Evolutionary conservation across 1,140 invertebrate genomes (phyloP).

Genomic region (Zaprionus ornatus): DNA sequence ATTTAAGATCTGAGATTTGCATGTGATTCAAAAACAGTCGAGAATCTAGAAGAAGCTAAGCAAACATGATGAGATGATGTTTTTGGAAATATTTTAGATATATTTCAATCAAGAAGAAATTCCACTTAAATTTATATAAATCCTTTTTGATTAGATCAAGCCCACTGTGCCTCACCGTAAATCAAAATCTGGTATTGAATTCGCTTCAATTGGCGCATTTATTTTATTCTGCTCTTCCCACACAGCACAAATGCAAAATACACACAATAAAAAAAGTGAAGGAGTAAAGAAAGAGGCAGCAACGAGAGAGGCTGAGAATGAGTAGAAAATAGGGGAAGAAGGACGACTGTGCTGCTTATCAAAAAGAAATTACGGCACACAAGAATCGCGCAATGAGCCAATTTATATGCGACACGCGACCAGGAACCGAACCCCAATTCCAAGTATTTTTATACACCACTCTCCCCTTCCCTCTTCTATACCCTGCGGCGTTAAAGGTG

Average conservation of each 20-base stretch:
- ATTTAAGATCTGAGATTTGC: neutral
- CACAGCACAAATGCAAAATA: slow-evolving; percentile 18
- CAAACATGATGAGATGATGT: neutral
- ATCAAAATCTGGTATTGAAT: slow-evolving; percentile 1
- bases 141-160: neutral
- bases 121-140: neutral
- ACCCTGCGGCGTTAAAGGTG: slow-evolving; percentile 55
- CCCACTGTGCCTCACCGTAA: neutral
- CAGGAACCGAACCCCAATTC: slow-evolving; percentile 36
- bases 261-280: slow-evolving; percentile 19
- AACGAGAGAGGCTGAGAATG: too few species aligned
- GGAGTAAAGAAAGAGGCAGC: neutral
- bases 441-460: slow-evolving; percentile 22
- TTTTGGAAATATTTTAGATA: too few species aligned
- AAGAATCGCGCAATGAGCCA: slow-evolving; percentile 66
- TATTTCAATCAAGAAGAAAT: too few species aligned
- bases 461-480: too few species aligned
- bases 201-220: neutral
- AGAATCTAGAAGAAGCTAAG: neutral
- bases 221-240: slow-evolving; percentile 5
- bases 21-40: neutral
- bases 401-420: slow-evolving; percentile 74
- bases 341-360: slow-evolving; percentile 49
- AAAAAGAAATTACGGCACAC: slow-evolving; percentile 46
- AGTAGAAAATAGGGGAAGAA: neutral